Evolutionary conservation across 1,140 invertebrate species (phyloP).

Genomic region (Meloidogyne floridensis): DNA sequence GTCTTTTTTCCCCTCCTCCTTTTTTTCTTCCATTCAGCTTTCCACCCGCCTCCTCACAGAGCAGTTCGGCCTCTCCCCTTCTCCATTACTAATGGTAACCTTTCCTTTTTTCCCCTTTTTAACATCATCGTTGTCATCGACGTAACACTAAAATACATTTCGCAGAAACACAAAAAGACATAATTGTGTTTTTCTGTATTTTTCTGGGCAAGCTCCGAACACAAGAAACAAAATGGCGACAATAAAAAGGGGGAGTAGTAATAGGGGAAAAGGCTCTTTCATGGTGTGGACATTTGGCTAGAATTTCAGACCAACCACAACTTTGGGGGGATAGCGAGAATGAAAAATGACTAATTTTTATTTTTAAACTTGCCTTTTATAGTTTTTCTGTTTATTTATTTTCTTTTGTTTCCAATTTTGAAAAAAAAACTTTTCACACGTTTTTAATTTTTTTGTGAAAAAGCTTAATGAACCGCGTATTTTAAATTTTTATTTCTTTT

Average conservation of each 20-base stretch:
- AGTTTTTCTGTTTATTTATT: background rate
- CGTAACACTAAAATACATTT: conserved; percentile 9
- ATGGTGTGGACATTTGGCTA: background rate
- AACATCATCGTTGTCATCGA: conserved; percentile 6
- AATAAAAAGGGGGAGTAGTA: background rate
- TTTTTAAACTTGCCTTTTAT: background rate
- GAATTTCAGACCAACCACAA: background rate
- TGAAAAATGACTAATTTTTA: background rate
- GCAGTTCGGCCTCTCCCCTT: conserved; percentile 4
- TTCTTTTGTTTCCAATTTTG: too few species aligned
- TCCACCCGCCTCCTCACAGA: conserved; percentile 8
- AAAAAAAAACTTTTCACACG: background rate
- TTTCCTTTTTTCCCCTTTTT: background rate
- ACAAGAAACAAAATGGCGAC: conserved; percentile 7
- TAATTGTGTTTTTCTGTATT: conserved; percentile 7
- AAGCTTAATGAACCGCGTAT: background rate
- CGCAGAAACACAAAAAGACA: conserved; percentile 8
- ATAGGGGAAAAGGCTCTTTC: background rate
- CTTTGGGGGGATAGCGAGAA: background rate
- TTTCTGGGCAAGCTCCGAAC: conserved; percentile 5
- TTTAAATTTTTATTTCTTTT: background rate
- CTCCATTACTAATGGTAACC: conserved; percentile 9
- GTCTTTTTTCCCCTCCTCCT: background rate
- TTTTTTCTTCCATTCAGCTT: background rate
- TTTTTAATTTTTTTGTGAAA: background rate